phyloP scores from a whole-genome alignment of 2,888 invertebrate genomes.

The Tenodera sinensis region DNA sequence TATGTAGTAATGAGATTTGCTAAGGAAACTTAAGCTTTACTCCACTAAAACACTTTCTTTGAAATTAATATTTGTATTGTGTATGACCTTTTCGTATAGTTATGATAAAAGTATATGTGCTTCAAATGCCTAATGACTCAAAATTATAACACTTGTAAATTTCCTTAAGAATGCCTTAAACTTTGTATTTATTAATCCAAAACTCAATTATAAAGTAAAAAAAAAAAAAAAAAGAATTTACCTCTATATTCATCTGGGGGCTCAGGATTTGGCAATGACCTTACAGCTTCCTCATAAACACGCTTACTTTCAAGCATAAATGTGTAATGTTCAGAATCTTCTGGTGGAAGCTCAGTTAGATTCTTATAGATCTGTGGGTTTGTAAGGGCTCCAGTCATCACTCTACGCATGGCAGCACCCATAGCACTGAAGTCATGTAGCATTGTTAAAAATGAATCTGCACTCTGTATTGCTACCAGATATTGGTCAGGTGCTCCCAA shows the following conservation, averaged over 20 bases:
- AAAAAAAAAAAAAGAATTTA: conserved; percentile 33
- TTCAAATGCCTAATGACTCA: too few species aligned
- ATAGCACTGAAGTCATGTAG: conserved; percentile 91
- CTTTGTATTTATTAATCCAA: too few species aligned
- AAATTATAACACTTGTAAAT: too few species aligned
- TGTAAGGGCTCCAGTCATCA: conserved; percentile 87
- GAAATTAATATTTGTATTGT: too few species aligned
- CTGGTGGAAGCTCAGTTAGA: conserved; percentile 58
- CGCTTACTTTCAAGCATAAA: conserved; percentile 70
- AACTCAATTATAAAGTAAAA: not conserved
- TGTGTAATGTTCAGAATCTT: conserved; percentile 65
- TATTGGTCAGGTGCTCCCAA: conserved; percentile 52
- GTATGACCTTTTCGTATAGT: too few species aligned
- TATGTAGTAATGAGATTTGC: too few species aligned
- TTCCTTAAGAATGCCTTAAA: too few species aligned
- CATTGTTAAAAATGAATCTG: conserved; percentile 85
- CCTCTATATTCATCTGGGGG: conserved; percentile 71
- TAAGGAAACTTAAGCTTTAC: too few species aligned
- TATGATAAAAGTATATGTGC: too few species aligned
- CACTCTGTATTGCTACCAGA: conserved; percentile 68
- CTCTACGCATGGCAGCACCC: conserved; percentile 92
- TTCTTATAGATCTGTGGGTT: conserved; percentile 80
- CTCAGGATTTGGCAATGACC: conserved; percentile 71
- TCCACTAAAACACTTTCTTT: too few species aligned
- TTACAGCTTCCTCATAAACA: conserved; percentile 78